Base-by-base conservation (phyloP, 2,113 vertebrate species). In the Atractosteus spatula region DNA sequence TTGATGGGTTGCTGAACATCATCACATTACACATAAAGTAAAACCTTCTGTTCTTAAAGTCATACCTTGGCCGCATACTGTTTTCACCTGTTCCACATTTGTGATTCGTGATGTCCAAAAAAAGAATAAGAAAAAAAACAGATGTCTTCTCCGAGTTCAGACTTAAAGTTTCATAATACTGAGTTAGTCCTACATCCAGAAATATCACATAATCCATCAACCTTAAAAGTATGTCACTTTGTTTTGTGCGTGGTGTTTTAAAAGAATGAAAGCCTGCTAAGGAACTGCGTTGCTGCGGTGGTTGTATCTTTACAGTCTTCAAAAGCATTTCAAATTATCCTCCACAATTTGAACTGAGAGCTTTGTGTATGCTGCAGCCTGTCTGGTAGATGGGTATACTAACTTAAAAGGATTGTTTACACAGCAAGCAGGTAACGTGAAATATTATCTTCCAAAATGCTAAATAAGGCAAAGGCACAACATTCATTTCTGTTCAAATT, bases 361-460 rank as follows among this genome's bases (percentile, higher is more conserved):
- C 63, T 45, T 42, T 66, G 63, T 14, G 42, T 47, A 14, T 16
- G 64, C 16, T 47, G 6, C 42, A 14, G 7, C 12, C 44, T 44
- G 13, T 47, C 12, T 5, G 16, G 43, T 16, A 66, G 43, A 66
- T 66, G 43, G n/a, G 42, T 8, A 44, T 42, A 7, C 62, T 13
- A 42, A 17, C 64, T 66, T 44, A n/a, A 66, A 47, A 66, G 64
- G 11, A 66, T 44, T 45, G 64, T 66, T 66, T 12, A 16, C 64
- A 47, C 64, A 47, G 62, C 62, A 43, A 65, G 62, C 41, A 65
- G 62, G 43, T 29, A 42, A 10, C n/a, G 41, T 42, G 44, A 65
- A 13, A 51, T 51, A 10, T 13, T 43, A n/a, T 13, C 14, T 1
- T 8, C 62, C 62, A 63, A 12, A 44, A 45, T 47, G 43, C 41